Evolutionary conservation across 2,797 vertebrate species (phyloP).

Genomic region (Esox masquinongy): DNA sequence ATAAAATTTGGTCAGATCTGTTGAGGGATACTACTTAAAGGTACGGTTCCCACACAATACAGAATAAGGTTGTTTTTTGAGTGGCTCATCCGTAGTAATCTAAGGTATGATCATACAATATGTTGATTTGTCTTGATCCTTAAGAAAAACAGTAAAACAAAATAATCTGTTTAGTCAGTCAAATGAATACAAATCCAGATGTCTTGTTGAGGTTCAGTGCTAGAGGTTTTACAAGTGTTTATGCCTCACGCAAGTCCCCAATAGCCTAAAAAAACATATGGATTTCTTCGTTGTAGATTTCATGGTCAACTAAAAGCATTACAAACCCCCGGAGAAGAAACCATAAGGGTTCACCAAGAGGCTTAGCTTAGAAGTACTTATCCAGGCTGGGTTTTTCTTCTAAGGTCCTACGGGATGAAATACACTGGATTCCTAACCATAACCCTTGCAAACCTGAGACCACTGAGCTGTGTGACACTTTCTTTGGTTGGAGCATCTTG

Average conservation of each 20-base stretch:
- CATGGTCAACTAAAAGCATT: background rate
- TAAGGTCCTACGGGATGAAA: too few species aligned
- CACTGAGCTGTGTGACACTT: too few species aligned
- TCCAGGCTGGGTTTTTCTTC: too few species aligned
- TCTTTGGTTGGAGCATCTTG: too few species aligned
- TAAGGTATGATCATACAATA: background rate
- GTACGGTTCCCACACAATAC: background rate
- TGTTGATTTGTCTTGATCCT: background rate
- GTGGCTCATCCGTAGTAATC: background rate
- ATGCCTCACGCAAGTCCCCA: background rate
- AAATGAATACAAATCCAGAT: background rate
- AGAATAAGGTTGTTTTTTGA: background rate
- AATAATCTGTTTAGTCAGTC: background rate
- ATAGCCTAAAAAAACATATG: background rate
- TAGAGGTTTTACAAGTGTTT: background rate
- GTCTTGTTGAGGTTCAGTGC: constrained; percentile 4
- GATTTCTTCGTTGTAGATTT: constrained; percentile 9
- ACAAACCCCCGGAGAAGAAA: background rate
- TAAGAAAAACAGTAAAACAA: background rate
- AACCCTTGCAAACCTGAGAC: too few species aligned
- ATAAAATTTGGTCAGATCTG: background rate
- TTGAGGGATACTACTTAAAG: background rate
- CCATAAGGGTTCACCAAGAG: background rate
- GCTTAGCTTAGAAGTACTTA: background rate
- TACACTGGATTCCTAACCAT: too few species aligned